Conservation (phyloP, 2,113 vertebrate genomes). For the Verasper variegatus region DNA sequence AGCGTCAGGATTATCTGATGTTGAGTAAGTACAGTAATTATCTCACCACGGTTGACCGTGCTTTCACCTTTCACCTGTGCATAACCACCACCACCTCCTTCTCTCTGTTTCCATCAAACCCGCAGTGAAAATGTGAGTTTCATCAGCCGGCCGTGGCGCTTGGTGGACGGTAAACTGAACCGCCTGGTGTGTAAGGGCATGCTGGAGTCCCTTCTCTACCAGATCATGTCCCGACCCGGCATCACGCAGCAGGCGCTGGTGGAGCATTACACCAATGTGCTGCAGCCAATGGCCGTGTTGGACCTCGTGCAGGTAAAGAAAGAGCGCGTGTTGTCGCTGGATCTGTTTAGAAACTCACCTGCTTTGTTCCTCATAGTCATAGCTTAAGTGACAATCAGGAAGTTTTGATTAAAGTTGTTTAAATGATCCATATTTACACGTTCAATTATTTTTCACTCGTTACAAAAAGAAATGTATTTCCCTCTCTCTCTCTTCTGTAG, state of each 20-base stretch:
- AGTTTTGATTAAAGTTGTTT: too few relatives aligned
- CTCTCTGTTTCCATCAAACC: neutral
- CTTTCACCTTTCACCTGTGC: neutral
- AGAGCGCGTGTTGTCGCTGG: too few relatives aligned
- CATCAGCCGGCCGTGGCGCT: conserved; percentile 92
- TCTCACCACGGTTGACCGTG: neutral
- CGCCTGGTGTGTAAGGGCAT: conserved; percentile 92
- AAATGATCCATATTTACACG: too few relatives aligned
- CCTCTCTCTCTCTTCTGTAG: conserved; percentile 70
- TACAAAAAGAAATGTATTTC: neutral
- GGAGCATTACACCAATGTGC: conserved; percentile 87
- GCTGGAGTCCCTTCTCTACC: conserved; percentile 91
- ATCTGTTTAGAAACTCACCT: neutral
- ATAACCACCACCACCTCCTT: neutral
- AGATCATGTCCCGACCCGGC: conserved; percentile 91
- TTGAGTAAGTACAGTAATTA: conserved; percentile 50
- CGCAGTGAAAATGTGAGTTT: conserved; percentile 79
- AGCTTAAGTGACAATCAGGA: too few relatives aligned
- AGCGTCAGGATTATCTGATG: neutral
- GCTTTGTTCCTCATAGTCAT: too few relatives aligned
- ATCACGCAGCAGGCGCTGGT: conserved; percentile 83
- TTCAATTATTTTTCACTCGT: too few relatives aligned
- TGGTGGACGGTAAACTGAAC: conserved; percentile 92
- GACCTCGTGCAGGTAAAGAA: conserved; percentile 90
- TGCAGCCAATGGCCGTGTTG: conserved; percentile 88